Evolutionary conservation across 2,797 vertebrate species (phyloP).

Genomic region (Lagodon rhomboides): DNA sequence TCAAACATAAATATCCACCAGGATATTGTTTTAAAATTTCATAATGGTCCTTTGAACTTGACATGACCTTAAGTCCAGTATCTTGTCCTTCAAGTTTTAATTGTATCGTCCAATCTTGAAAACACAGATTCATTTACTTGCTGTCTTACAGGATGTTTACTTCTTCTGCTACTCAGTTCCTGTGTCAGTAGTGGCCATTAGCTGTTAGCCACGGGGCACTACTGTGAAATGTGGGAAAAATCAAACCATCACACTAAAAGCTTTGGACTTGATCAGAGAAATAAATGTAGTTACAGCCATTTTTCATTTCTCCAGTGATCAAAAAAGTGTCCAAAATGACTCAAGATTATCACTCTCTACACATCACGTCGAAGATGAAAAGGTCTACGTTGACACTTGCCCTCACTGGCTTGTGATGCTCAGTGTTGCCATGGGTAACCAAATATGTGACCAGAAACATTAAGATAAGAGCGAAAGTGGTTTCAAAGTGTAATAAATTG

Average conservation of each 20-base stretch:
- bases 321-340: background rate
- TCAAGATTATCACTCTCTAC: background rate
- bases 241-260: background rate
- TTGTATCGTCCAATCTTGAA: background rate
- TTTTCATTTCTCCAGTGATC: slow-evolving; percentile 14
- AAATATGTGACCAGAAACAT: background rate
- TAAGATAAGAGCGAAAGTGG: background rate
- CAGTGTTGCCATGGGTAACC: background rate
- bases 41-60: background rate
- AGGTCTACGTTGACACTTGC: background rate
- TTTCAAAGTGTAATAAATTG: background rate
- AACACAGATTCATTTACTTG: background rate
- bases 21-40: no score
- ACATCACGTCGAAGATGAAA: slow-evolving; percentile 3
- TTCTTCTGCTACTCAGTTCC: background rate
- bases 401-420: background rate
- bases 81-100: background rate
- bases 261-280: background rate
- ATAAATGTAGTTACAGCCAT: no score
- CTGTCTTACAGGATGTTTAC: background rate
- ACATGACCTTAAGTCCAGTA: background rate
- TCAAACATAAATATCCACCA: background rate
- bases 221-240: background rate
- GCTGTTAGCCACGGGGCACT: background rate
- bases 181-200: background rate